Percentiles rank a stretch among this genome's conserved stretches.
Conservation (phyloP, 2,113 vertebrate species). For the Petrocephalus zakoni region DNA sequence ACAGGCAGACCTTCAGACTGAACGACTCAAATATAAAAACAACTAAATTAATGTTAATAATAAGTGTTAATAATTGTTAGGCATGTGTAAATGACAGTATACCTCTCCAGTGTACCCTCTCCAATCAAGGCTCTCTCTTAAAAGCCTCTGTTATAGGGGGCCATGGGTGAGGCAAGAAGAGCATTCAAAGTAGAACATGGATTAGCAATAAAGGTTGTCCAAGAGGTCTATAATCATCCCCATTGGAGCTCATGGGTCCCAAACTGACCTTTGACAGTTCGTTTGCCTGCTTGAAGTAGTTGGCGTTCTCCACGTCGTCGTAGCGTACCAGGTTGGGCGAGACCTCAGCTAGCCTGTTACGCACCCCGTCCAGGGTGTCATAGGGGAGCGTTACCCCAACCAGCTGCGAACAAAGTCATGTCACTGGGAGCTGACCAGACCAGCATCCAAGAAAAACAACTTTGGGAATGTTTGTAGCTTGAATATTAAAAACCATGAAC, state of each 20-base stretch:
- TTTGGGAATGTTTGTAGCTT: neutral
- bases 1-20: neutral
- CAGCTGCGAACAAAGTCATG: slow-evolving; percentile 57
- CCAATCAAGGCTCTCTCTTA: neutral
- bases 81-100: neutral
- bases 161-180: neutral
- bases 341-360: slow-evolving; percentile 79
- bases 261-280: slow-evolving; percentile 81
- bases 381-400: slow-evolving; percentile 84
- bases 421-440: neutral
- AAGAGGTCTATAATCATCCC: neutral
- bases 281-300: slow-evolving; percentile 89
- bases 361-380: slow-evolving; percentile 75
- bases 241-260: neutral
- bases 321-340: slow-evolving; percentile 90
- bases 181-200: neutral
- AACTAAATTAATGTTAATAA: neutral
- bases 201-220: neutral
- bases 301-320: slow-evolving; percentile 85
- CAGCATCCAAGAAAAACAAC: neutral
- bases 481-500: neutral
- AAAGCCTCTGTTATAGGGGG: neutral
- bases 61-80: too few species aligned
- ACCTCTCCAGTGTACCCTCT: too few species aligned
- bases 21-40: neutral